These are phyloP conservation scores for Champsocephalus gunnari DNA, from an alignment of 2,797 vertebrate genomes.

Conservation along the genomic window DNA sequence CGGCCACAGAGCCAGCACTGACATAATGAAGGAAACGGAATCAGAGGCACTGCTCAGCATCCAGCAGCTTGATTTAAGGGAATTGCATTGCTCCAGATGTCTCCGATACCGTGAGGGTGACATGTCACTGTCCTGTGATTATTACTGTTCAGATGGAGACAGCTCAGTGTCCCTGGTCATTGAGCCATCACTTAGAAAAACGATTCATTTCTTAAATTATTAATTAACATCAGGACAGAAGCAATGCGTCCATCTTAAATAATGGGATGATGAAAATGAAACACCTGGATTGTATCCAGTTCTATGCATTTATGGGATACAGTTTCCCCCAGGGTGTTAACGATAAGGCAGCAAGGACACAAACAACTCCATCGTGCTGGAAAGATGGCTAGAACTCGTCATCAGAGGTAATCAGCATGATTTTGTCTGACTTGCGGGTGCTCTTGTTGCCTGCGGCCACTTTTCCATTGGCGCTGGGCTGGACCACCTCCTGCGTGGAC, in stretches of 20 bases:
- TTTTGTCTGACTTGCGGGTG: slow-evolving; percentile 90
- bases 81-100: slow-evolving; percentile 38
- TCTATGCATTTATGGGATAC: slow-evolving; percentile 18
- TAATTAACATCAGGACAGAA: slow-evolving; percentile 43
- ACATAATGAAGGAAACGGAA: slow-evolving; percentile 45
- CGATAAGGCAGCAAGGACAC: slow-evolving; percentile 33
- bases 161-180: slow-evolving; percentile 22
- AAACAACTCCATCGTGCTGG: slow-evolving; percentile 55
- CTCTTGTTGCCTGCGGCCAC: slow-evolving; percentile 67
- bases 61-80: slow-evolving; percentile 45
- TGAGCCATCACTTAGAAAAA: slow-evolving; percentile 38
- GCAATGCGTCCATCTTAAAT: slow-evolving; percentile 52
- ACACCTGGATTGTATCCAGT: slow-evolving; percentile 58
- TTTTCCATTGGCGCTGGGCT: slow-evolving; percentile 81
- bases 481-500: slow-evolving; percentile 90
- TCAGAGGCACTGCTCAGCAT: slow-evolving; percentile 42
- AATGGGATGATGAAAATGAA: slow-evolving; percentile 59
- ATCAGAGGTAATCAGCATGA: slow-evolving; percentile 91
- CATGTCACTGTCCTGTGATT: slow-evolving; percentile 40
- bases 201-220: slow-evolving; percentile 54
- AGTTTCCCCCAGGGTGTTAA: slow-evolving; percentile 48
- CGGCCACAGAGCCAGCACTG: slow-evolving; percentile 32
- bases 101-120: slow-evolving; percentile 40
- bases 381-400: slow-evolving; percentile 88
- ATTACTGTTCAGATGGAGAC: slow-evolving; percentile 37